Evolutionary conservation across 1,140 invertebrate genomes (phyloP).

Genomic region (Riptortus pedestris): DNA sequence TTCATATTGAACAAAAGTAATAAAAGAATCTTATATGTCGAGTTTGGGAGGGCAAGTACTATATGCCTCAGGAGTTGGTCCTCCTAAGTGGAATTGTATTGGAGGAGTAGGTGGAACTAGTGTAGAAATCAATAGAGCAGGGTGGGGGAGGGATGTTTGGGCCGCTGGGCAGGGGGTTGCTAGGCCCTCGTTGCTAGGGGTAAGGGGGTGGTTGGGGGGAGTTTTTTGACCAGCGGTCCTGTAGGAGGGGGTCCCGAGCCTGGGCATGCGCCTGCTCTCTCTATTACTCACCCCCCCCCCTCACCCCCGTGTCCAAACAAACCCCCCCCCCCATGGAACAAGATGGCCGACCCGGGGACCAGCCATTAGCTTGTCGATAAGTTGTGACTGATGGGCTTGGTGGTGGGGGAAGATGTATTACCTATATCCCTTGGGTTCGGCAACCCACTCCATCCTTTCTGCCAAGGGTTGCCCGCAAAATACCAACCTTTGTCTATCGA

Average conservation of each 20-base stretch:
- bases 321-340: not conserved
- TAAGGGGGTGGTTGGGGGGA: too few relatives aligned
- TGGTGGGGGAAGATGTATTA: not conserved
- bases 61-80: too few relatives aligned
- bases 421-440: not conserved
- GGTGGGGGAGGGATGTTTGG: too few relatives aligned
- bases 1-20: too few relatives aligned
- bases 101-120: too few relatives aligned
- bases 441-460: too few relatives aligned
- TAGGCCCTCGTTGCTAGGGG: conserved; percentile 5
- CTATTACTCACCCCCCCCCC: conserved; percentile 7
- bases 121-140: too few relatives aligned
- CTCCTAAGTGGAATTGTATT: too few relatives aligned
- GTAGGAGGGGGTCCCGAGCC: not conserved
- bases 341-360: conserved; percentile 6
- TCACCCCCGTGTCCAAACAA: conserved; percentile 4
- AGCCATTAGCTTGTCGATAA: conserved; percentile 9
- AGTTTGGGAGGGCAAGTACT: too few relatives aligned
- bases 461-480: too few relatives aligned
- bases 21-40: too few relatives aligned
- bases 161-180: conserved; percentile 5
- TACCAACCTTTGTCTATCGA: not conserved
- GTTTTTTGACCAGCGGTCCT: conserved; percentile 7
- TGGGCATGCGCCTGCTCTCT: conserved; percentile 1
- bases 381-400: conserved; percentile 4